Percentiles rank a stretch among this genome's conserved stretches.
phyloP scores from a whole-genome alignment of 2,797 vertebrate genomes.

The Lacerta agilis region DNA sequence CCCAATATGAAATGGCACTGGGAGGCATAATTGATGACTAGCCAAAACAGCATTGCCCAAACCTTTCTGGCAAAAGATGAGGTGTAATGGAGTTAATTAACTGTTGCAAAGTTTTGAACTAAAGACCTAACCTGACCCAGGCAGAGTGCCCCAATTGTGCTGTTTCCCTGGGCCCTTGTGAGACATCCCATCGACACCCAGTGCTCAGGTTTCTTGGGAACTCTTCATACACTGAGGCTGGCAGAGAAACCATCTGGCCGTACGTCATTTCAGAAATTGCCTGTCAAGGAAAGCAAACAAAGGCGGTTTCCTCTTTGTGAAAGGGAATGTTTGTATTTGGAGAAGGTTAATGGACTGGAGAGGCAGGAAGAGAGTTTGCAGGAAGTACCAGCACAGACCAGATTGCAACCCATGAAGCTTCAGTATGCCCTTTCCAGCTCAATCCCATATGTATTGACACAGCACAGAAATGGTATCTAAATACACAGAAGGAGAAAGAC shows the following conservation, averaged over 20 bases:
- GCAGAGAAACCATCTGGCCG: constrained; percentile 33
- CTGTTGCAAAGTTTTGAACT: neutral
- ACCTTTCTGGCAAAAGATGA: neutral
- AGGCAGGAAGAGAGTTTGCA: constrained; percentile 2
- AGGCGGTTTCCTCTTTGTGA: constrained; percentile 36
- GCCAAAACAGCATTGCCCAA: neutral
- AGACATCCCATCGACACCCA: neutral
- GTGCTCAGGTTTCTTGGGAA: constrained; percentile 4
- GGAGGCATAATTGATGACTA: neutral
- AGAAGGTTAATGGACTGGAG: constrained; percentile 30
- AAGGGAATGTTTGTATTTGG: constrained; percentile 37
- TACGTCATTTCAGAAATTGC: constrained; percentile 42
- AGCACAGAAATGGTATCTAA: neutral
- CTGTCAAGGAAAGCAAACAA: constrained; percentile 56
- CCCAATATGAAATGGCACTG: neutral
- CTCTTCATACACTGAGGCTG: neutral
- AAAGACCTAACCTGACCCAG: neutral
- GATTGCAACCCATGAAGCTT: neutral
- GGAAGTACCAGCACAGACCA: neutral
- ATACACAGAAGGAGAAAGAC: no score
- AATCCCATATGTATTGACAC: neutral
- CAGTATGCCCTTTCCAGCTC: neutral
- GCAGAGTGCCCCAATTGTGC: neutral
- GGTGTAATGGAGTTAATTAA: neutral
- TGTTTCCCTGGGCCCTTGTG: neutral